phyloP scores from a whole-genome alignment of 2,888 invertebrate genomes.

The Hypomecis atomaria region DNA sequence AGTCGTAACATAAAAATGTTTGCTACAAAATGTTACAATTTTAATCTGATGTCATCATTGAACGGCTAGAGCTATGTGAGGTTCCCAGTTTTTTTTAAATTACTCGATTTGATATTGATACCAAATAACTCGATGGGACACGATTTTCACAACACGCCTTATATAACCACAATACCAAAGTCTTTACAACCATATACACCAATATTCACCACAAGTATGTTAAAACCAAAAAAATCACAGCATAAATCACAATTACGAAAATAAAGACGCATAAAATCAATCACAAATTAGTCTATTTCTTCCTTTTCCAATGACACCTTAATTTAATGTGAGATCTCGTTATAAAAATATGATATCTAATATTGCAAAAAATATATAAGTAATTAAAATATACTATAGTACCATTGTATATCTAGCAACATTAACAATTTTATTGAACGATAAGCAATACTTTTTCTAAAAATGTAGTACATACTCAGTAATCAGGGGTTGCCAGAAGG shows the following conservation, averaged over 20 bases:
- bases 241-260: slow-evolving; percentile 64
- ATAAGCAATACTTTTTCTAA: slow-evolving; percentile 78
- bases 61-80: too few relatives aligned
- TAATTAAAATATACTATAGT: slow-evolving; percentile 62
- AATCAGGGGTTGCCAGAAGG: slow-evolving; percentile 66
- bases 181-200: slow-evolving; percentile 48
- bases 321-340: slow-evolving; percentile 67
- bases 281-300: slow-evolving; percentile 35
- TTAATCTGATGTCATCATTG: too few relatives aligned
- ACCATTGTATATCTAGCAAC: slow-evolving; percentile 71
- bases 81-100: too few relatives aligned
- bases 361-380: slow-evolving; percentile 72
- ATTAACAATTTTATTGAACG: slow-evolving; percentile 77
- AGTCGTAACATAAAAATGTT: too few relatives aligned
- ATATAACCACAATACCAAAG: slow-evolving; percentile 36
- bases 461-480: slow-evolving; percentile 54
- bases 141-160: neutral
- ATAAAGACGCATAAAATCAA: slow-evolving; percentile 51
- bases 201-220: slow-evolving; percentile 46
- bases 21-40: too few relatives aligned
- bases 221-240: slow-evolving; percentile 70
- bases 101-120: too few relatives aligned
- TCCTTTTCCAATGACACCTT: slow-evolving; percentile 50
- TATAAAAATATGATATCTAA: slow-evolving; percentile 72
- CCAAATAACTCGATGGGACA: too few relatives aligned